Evolutionary conservation across 1,140 invertebrate genomes (phyloP), one percentile per base, ranked within the genome.

Genomic region (Hestina assimilis): DNA sequence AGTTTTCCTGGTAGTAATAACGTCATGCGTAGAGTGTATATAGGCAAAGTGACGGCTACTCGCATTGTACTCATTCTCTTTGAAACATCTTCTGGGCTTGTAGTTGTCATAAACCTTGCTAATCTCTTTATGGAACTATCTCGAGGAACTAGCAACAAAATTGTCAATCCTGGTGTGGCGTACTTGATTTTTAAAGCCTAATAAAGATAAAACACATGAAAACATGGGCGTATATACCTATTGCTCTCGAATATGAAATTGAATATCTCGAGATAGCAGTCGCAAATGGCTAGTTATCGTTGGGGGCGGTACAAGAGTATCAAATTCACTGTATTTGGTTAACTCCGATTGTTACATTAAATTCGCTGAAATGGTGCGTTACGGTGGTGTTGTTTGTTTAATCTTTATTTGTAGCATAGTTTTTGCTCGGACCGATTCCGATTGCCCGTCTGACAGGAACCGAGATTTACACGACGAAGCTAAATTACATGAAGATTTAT

Each of bases 1-100:
- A 87, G 60, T 74, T 85, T 87, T 15, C 69, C 72, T 1, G 78
- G 81, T 31, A 87, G 54, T 4, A 87, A 52, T 12, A 87, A 58
- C 0, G 81, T 86, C 82, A 86, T 87, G 8, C 84, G 75, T 6
- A 87, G 61, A 0, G 84, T 87, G 46, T 82, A 87, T 6, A 84
- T 62, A 0, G 84, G 84, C 6, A 87, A 11, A 1, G 67, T 75
- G 7, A 71, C 72, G 1, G 75, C 81, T 3, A 84, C 43, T 0
- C 84, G 68, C 42, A 66, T 58, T 0, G 47, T 42, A 1, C 51
- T 53, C 79, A 85, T 78, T 17, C 46, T 56, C 2, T 59, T 21
- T 1, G 42, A 52, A 28, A 84, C 55, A 1, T 47, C 20, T 2
- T 53, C 12, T 4, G 77, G 23, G 24, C 59, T 75, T 11, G 50